Conservation (phyloP, 2,888 invertebrate genomes). For the Nymphalis polychloros region DNA sequence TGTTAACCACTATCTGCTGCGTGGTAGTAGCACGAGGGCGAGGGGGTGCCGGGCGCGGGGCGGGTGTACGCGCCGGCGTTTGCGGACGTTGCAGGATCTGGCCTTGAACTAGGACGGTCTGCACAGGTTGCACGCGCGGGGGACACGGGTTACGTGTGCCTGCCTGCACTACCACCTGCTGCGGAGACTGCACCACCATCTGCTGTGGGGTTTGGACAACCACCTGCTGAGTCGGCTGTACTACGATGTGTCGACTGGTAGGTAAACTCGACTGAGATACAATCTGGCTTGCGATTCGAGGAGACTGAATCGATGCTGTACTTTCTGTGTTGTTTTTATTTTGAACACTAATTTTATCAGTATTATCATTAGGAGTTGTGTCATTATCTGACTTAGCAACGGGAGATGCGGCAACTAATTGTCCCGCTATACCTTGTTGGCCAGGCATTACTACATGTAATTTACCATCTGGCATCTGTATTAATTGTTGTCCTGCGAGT, state of each 20-base stretch:
- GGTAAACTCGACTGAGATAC: constrained; percentile 33
- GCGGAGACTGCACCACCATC: constrained; percentile 48
- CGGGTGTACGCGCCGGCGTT: constrained; percentile 41
- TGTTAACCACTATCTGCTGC: constrained; percentile 89
- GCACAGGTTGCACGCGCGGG: constrained; percentile 63
- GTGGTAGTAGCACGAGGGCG: constrained; percentile 63
- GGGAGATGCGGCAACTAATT: constrained; percentile 67
- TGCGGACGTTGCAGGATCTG: constrained; percentile 52
- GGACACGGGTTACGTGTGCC: constrained; percentile 45
- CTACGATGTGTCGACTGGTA: constrained; percentile 36
- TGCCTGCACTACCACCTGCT: constrained; percentile 66
- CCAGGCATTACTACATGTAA: constrained; percentile 90
- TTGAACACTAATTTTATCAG: constrained; percentile 42
- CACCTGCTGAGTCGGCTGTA: constrained; percentile 41
- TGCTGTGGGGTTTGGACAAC: constrained; percentile 52
- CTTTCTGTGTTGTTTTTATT: constrained; percentile 46
- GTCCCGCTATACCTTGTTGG: constrained; percentile 78
- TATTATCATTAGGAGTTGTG: constrained; percentile 38
- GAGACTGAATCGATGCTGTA: constrained; percentile 24
- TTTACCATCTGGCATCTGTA: constrained; percentile 96
- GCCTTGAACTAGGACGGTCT: constrained; percentile 63
- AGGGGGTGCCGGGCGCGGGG: constrained; percentile 39
- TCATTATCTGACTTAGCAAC: constrained; percentile 51
- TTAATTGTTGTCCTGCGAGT: constrained; percentile 94
- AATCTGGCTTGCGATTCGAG: constrained; percentile 32